Evolutionary conservation across 2,113 vertebrate species (phyloP).

Genomic region (Arvicanthis niloticus): DNA sequence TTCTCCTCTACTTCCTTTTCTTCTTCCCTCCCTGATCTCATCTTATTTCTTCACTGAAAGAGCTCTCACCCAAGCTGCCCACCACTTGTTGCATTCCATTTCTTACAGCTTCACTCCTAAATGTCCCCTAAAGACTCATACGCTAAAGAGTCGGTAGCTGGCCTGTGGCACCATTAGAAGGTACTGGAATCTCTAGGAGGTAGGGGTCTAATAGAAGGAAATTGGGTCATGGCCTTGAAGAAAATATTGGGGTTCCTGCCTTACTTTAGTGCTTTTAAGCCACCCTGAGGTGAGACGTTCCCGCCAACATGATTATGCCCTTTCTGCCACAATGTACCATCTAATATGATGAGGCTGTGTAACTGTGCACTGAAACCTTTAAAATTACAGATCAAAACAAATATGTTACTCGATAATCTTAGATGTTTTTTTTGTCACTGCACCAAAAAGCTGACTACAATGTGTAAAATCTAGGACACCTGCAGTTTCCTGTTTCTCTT

Average conservation of each 20-base stretch:
- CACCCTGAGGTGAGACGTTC: neutral
- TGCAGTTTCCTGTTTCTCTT: neutral
- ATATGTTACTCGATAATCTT: neutral
- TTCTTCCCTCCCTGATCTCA: neutral
- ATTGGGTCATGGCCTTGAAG: neutral
- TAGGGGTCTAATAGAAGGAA: neutral
- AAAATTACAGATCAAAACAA: neutral
- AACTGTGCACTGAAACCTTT: neutral
- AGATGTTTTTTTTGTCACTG: neutral
- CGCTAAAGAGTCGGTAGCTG: neutral
- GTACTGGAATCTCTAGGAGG: neutral
- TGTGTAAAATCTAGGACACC: neutral
- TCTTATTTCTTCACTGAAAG: slow-evolving; percentile 23
- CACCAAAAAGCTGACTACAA: neutral
- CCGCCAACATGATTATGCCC: too few species aligned
- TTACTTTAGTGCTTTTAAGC: neutral
- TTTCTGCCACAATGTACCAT: too few species aligned
- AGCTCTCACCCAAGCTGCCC: neutral
- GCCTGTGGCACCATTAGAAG: neutral
- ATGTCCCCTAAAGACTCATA: neutral
- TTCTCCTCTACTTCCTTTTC: slow-evolving; percentile 57
- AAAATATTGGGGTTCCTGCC: neutral
- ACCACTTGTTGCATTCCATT: neutral
- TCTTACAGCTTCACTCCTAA: neutral
- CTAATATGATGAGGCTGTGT: neutral